These are phyloP conservation scores for Clarias laeviceps DNA, from an alignment of 2,797 vertebrate species.

Conservation along the genomic window DNA sequence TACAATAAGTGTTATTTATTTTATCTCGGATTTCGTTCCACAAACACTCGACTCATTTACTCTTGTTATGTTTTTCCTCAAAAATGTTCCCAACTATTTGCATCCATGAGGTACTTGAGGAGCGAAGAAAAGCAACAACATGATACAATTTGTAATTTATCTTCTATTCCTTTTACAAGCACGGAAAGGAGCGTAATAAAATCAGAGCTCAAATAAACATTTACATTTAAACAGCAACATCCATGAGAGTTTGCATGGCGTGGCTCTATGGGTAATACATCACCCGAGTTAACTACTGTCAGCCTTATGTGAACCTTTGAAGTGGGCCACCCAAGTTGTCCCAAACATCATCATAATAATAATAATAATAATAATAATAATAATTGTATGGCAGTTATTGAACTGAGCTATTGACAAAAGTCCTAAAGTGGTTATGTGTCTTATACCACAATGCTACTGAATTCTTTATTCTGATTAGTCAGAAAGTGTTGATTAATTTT, in stretches of 20 bases:
- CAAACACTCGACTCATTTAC: background rate
- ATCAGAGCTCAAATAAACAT: slow-evolving; percentile 50
- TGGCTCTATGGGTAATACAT: slow-evolving; percentile 36
- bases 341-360: slow-evolving; percentile 28
- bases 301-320: slow-evolving; percentile 21
- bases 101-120: slow-evolving; percentile 27
- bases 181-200: slow-evolving; percentile 43
- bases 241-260: slow-evolving; percentile 32
- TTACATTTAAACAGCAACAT: slow-evolving; percentile 56
- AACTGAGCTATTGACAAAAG: background rate
- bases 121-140: slow-evolving; percentile 40
- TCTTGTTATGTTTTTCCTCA: background rate
- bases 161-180: slow-evolving; percentile 40
- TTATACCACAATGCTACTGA: background rate
- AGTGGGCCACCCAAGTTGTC: slow-evolving; percentile 48
- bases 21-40: background rate
- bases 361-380: slow-evolving; percentile 16
- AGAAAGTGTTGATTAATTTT: background rate
- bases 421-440: background rate
- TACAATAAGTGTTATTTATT: slow-evolving; percentile 23
- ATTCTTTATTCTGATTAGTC: background rate
- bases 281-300: slow-evolving; percentile 41
- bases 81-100: slow-evolving; percentile 17
- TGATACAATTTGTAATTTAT: slow-evolving; percentile 42
- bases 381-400: background rate